Evolutionary conservation across 2,113 vertebrate genomes (phyloP).

Genomic region (Upupa epops): DNA sequence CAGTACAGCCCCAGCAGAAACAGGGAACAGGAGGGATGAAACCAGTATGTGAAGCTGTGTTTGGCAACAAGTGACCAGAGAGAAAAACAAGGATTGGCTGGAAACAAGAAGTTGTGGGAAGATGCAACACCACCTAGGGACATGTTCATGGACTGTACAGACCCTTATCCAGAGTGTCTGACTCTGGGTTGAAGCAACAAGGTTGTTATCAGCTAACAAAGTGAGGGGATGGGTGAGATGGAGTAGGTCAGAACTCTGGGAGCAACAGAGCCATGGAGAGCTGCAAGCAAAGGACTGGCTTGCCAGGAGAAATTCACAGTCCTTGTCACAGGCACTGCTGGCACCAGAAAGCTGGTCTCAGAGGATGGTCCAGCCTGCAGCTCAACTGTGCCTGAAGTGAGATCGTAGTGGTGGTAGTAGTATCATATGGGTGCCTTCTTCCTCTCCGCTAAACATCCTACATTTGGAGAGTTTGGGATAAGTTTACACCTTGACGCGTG

Average conservation of each 20-base stretch:
- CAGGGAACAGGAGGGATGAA: not conserved
- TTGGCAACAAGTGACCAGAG: not conserved
- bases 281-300: not conserved
- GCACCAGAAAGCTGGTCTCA: not conserved
- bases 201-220: not conserved
- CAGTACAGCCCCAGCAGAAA: not conserved
- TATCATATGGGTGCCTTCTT: slow-evolving; percentile 5
- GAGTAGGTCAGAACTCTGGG: not conserved
- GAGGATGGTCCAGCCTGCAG: not conserved
- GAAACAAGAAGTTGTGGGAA: not conserved
- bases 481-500: slow-evolving; percentile 50
- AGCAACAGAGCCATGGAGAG: accelerated
- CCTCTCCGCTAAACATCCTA: not conserved
- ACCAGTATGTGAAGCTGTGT: accelerated
- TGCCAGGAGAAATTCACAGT: not conserved
- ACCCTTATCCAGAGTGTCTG: not conserved
- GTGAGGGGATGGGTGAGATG: accelerated
- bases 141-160: accelerated
- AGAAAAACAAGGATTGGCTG: accelerated
- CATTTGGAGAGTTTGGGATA: not conserved
- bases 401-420: not conserved
- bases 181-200: not conserved
- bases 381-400: accelerated
- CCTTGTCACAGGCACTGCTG: not conserved
- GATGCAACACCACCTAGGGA: not conserved